Evolutionary conservation across 2,797 vertebrate species (phyloP).

Genomic region (Enoplosus armatus): DNA sequence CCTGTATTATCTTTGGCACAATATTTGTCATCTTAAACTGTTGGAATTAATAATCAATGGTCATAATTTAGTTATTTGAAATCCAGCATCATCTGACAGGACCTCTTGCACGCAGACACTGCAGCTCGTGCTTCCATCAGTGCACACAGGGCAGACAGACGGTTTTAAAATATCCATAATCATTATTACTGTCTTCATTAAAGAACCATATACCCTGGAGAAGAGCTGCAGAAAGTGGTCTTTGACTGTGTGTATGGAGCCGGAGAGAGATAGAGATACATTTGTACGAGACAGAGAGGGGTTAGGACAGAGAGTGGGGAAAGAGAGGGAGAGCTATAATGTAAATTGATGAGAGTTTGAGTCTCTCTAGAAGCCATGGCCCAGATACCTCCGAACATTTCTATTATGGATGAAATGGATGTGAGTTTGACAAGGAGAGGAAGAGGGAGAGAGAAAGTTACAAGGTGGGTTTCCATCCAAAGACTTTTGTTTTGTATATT

Average conservation of each 20-base stretch:
- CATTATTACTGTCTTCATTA: constrained; percentile 83
- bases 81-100: constrained; percentile 32
- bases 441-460: constrained; percentile 22
- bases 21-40: constrained; percentile 46
- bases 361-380: constrained; percentile 74
- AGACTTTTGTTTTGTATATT: constrained; percentile 40
- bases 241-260: constrained; percentile 77
- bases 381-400: constrained; percentile 73
- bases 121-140: constrained; percentile 50
- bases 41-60: constrained; percentile 49
- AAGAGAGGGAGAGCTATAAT: constrained; percentile 62
- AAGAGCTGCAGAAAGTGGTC: constrained; percentile 76
- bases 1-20: constrained; percentile 20
- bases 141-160: constrained; percentile 58
- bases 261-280: constrained; percentile 66
- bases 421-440: constrained; percentile 27
- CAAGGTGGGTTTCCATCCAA: constrained; percentile 12
- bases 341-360: constrained; percentile 79
- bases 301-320: constrained; percentile 45
- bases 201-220: constrained; percentile 82
- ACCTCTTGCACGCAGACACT: constrained; percentile 42
- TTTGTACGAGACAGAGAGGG: constrained; percentile 64
- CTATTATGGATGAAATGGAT: constrained; percentile 70
- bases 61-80: constrained; percentile 33
- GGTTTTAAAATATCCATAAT: constrained; percentile 81